Percentiles rank a stretch among this genome's conserved stretches.
Evolutionary conservation across 2,888 invertebrate genomes (phyloP).

Genomic region (Pelosia muscerda): DNA sequence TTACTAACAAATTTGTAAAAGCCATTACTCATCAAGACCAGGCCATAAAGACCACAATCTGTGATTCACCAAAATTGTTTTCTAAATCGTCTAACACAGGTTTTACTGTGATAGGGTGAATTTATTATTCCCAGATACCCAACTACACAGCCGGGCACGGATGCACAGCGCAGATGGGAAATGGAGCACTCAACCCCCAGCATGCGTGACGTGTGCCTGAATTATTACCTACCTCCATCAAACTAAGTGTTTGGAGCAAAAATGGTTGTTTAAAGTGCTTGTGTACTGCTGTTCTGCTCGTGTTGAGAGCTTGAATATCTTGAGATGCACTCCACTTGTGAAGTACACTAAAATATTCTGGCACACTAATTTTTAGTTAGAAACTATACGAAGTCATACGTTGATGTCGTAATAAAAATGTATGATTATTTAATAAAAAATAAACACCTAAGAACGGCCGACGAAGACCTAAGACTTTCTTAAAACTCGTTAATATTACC

Average conservation of each 20-base stretch:
- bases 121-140: constrained; percentile 18
- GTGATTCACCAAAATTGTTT: not conserved
- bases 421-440: not conserved
- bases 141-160: constrained; percentile 17
- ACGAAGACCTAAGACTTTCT: too few relatives aligned
- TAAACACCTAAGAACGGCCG: too few relatives aligned
- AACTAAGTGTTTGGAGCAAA: constrained; percentile 46
- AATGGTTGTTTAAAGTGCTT: constrained; percentile 42
- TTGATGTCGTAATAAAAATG: not conserved
- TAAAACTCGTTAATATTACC: too few relatives aligned
- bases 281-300: constrained; percentile 9
- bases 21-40: too few relatives aligned
- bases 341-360: constrained; percentile 10
- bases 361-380: not conserved
- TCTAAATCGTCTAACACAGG: constrained; percentile 1
- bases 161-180: constrained; percentile 36
- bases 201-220: constrained; percentile 44
- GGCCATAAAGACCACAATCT: too few relatives aligned
- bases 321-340: constrained; percentile 18
- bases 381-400: not conserved
- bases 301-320: constrained; percentile 16
- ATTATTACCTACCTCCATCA: constrained; percentile 47
- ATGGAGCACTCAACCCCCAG: constrained; percentile 32
- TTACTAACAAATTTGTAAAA: too few relatives aligned
- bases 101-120: constrained; percentile 15